Percentiles rank a stretch among this genome's conserved stretches.
These are phyloP conservation scores for Trichomalopsis sarcophagae DNA, from an alignment of 1,140 invertebrate species.

Conservation along the genomic window DNA sequence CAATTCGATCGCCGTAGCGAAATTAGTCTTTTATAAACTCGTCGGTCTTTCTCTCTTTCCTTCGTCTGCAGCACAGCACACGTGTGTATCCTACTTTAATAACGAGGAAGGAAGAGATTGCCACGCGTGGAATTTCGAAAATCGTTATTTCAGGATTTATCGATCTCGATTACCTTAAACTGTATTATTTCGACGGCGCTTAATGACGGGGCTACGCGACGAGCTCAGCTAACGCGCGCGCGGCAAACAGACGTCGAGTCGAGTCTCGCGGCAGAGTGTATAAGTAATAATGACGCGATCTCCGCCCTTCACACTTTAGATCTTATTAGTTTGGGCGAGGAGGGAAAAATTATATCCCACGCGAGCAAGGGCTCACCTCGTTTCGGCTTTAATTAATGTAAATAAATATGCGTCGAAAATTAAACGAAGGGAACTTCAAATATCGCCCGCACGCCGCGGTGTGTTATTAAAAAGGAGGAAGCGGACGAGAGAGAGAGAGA, in stretches of 20 bases:
- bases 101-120: not conserved
- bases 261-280: not conserved
- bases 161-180: conserved; percentile 50
- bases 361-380: not conserved
- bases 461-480: conserved; percentile 28
- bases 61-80: not conserved
- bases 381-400: conserved; percentile 38
- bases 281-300: conserved; percentile 25
- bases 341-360: not conserved
- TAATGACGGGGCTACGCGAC: conserved; percentile 39
- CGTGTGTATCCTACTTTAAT: not conserved
- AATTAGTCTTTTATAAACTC: conserved; percentile 41
- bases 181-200: conserved; percentile 46
- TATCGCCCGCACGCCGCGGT: not conserved
- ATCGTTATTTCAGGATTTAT: conserved; percentile 51
- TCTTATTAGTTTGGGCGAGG: conserved; percentile 38
- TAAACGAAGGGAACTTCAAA: conserved; percentile 24
- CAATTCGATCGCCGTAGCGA: not conserved
- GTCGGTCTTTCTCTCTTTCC: no score
- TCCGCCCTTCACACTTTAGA: conserved; percentile 51
- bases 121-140: conserved; percentile 35
- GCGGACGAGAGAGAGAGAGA: not conserved
- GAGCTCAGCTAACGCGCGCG: not conserved
- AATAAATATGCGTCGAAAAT: conserved; percentile 46
- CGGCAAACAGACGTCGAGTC: not conserved